These are phyloP conservation scores for Sipha flava DNA, from an alignment of 1,140 invertebrate genomes.

Conservation along the genomic window DNA sequence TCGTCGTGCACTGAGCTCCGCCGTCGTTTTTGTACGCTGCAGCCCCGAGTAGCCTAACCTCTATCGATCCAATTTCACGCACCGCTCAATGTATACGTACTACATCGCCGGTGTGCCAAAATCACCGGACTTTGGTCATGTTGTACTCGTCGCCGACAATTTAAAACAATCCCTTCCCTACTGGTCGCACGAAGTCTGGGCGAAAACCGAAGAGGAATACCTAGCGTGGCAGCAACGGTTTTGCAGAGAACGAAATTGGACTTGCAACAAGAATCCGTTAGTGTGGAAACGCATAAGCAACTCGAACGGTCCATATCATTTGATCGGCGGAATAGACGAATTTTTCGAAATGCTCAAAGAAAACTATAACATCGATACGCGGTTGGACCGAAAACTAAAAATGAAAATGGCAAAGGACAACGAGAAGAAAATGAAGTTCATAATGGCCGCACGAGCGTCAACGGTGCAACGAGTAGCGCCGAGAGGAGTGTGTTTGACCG, in stretches of 20 bases:
- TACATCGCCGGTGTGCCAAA: too few relatives aligned
- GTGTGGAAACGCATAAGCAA: neutral
- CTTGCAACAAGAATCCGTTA: neutral
- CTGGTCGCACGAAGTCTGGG: neutral
- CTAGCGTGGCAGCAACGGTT: neutral
- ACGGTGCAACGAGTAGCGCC: neutral
- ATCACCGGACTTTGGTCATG: too few relatives aligned
- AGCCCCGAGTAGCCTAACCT: too few relatives aligned
- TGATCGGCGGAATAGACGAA: conserved; percentile 5
- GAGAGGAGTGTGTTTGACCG: neutral
- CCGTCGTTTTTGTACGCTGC: too few relatives aligned
- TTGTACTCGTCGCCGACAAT: too few relatives aligned
- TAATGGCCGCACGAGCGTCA: too few relatives aligned
- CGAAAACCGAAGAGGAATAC: conserved; percentile 2
- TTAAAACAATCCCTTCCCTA: neutral
- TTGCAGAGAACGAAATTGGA: neutral
- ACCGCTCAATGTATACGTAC: too few relatives aligned
- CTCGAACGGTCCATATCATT: neutral
- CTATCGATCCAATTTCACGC: too few relatives aligned
- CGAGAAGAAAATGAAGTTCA: too few relatives aligned
- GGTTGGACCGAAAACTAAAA: neutral
- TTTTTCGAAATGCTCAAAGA: conserved; percentile 8
- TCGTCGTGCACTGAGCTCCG: too few relatives aligned
- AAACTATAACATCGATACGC: neutral
- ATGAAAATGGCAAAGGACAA: neutral